These are phyloP conservation scores for Eulacestoma nigropectus DNA, from an alignment of 2,113 vertebrate genomes.

Conservation along the genomic window DNA sequence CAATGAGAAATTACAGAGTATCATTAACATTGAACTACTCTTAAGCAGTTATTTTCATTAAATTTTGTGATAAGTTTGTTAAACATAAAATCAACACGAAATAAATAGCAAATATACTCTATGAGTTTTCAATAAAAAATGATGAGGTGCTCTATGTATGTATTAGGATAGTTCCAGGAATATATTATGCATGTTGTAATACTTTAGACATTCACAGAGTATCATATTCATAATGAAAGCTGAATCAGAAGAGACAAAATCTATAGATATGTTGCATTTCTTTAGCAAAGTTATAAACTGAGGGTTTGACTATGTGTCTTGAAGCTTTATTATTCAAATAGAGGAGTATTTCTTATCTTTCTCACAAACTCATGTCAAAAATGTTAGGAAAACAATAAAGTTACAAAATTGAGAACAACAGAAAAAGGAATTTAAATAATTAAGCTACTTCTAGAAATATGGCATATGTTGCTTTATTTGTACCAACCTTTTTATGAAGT, in stretches of 20 bases:
- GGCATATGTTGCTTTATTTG: background rate
- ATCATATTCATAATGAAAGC: background rate
- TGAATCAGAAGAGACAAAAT: background rate
- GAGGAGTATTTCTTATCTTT: background rate
- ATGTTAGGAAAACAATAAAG: background rate
- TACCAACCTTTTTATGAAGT: background rate
- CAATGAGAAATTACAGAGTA: background rate
- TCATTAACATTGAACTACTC: background rate
- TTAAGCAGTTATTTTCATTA: background rate
- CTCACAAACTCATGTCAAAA: background rate
- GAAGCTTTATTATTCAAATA: background rate
- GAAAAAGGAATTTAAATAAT: background rate
- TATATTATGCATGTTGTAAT: background rate
- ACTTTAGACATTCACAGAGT: background rate
- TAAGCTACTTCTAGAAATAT: background rate
- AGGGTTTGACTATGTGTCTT: background rate
- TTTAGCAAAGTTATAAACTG: background rate
- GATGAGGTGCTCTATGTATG: rapidly evolving
- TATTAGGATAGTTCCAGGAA: background rate
- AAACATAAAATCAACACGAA: background rate
- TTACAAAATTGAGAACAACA: background rate
- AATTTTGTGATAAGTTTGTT: background rate
- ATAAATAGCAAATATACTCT: background rate
- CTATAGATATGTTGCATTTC: background rate
- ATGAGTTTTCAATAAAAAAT: background rate